These are phyloP conservation scores for Philaethria dido DNA, from an alignment of 2,888 invertebrate species.

Conservation along the genomic window DNA sequence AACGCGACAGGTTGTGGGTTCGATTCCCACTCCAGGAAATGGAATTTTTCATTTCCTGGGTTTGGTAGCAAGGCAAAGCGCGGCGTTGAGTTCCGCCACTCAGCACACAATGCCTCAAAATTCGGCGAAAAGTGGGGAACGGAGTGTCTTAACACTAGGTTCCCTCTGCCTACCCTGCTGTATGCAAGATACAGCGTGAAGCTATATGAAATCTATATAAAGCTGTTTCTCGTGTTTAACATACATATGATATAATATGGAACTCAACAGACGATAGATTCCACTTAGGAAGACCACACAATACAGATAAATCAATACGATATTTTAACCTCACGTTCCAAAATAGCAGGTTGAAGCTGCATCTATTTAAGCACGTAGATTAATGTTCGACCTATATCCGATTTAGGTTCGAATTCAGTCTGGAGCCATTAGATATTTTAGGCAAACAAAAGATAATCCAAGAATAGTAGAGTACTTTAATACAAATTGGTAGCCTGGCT, in stretches of 20 bases:
- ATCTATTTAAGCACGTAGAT: slow-evolving; percentile 22
- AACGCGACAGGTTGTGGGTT: too few relatives aligned
- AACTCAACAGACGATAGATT: not conserved
- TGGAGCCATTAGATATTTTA: slow-evolving; percentile 11
- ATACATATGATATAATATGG: not conserved
- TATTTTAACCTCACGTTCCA: slow-evolving; percentile 19
- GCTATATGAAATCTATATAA: too few relatives aligned
- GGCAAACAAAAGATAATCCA: slow-evolving; percentile 20
- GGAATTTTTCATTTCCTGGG: too few relatives aligned
- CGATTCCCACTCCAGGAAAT: too few relatives aligned
- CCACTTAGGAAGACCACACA: slow-evolving; percentile 13
- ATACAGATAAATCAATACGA: slow-evolving; percentile 24
- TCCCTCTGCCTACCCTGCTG: too few relatives aligned
- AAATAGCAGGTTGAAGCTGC: slow-evolving; percentile 20
- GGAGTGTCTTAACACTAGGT: too few relatives aligned
- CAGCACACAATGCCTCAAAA: too few relatives aligned
- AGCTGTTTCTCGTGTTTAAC: too few relatives aligned
- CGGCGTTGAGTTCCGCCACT: too few relatives aligned
- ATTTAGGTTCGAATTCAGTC: slow-evolving; percentile 19
- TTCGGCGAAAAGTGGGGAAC: too few relatives aligned
- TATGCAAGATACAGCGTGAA: too few relatives aligned
- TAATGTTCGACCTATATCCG: slow-evolving; percentile 23
- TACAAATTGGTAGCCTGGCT: not conserved
- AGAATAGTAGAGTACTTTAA: slow-evolving; percentile 6
- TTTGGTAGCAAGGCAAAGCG: too few relatives aligned